Evolutionary conservation across 2,113 vertebrate species (phyloP), one percentile per base, ranked within the genome.

Genomic region (Vireo altiloquus): DNA sequence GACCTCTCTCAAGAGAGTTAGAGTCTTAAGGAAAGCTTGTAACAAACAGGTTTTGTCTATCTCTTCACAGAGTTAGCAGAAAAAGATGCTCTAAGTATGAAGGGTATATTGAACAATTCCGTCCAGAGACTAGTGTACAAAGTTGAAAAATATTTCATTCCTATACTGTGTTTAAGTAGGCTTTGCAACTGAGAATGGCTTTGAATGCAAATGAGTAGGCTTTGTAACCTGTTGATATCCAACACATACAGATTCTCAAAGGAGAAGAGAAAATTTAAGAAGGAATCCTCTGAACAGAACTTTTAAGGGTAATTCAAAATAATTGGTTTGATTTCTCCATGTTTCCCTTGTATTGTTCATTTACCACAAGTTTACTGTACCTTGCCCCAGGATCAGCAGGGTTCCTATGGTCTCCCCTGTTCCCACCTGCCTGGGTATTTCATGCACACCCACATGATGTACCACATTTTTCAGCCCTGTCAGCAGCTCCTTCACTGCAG

Each of bases 391-490:
- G 27, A 30, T 7, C 28, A 13, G 37, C 4, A 42, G 33, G 31
- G 22, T 44, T 13, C 12, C 17, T 6, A 1, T 53, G 18, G 35
- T 76, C 31, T 69, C 46, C 9, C 19, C 1, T 0, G 12, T 11
- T 33, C 52, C 39, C 37, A 10, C 23, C 27, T 59, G 13, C 8
- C 8, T 54, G 61, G 39, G 21, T 40, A 78, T 60, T 90, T 70
- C 23, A 59, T 7, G 15, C 13, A 59, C 27, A 37, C 6, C 7
- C 3, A 1, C 27, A 4, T 0, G 0, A 76, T 5, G 25, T 5
- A 9, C 14, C 25, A 14, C 21, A 49, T 27, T 21, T 54, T 74
- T 37, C 69, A 56, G 33, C 33, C 37, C 60, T 53, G 19, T 9
- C 64, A 74, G 39, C 0, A 2, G 39, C 46, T 65, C 54, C 31